Evolutionary conservation across 2,113 vertebrate species (phyloP).

Genomic region (Odocoileus virginianus): DNA sequence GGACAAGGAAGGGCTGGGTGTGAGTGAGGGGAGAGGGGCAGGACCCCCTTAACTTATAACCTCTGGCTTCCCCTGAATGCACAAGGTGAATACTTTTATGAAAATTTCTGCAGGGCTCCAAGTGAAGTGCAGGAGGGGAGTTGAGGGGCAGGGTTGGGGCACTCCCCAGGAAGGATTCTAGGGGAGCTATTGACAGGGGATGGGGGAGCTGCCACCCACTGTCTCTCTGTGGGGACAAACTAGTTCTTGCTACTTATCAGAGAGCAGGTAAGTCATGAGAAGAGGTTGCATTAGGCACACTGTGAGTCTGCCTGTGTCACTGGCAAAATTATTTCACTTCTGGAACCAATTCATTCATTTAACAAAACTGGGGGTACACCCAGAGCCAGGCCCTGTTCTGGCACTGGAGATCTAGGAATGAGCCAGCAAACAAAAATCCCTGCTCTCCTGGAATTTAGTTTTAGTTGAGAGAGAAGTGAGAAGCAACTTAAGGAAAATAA

Average conservation of each 20-base stretch:
- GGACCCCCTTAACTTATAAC: too few species aligned
- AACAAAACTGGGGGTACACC: background rate
- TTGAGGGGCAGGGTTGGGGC: too few species aligned
- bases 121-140: too few species aligned
- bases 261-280: background rate
- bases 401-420: background rate
- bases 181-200: background rate
- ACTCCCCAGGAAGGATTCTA: background rate
- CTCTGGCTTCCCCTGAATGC: background rate
- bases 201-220: background rate
- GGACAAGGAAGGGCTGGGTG: background rate
- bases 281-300: background rate
- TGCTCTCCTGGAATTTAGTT: background rate
- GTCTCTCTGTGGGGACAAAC: background rate
- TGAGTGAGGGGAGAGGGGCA: background rate
- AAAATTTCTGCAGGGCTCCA: background rate
- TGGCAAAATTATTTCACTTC: background rate
- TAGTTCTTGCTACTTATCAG: background rate
- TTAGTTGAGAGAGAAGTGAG: background rate
- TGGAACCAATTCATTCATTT: background rate
- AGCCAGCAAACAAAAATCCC: background rate
- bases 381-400: background rate
- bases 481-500: background rate
- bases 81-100: background rate
- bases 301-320: background rate